Base-by-base conservation (phyloP, 2,888 invertebrate species). In the Coremacera marginata region DNA sequence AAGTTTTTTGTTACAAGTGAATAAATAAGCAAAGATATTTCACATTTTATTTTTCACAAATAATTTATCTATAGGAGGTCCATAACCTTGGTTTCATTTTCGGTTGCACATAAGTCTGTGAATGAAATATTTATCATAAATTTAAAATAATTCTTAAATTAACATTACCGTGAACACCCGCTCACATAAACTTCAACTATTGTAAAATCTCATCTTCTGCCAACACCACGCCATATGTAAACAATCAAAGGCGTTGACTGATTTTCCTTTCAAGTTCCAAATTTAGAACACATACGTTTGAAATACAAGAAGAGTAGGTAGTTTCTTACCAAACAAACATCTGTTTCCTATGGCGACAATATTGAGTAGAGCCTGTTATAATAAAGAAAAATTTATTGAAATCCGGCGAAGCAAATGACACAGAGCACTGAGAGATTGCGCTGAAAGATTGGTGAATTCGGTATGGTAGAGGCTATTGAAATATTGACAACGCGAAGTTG, bases 191-290 rank as follows among this genome's bases (percentile, higher is more conserved):
- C 44, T 44, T 44, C 14, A 3, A 44, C 44, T 44, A 14, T 44
- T 11, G 11, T 44, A 44, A 44, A 44, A 44, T 14, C 44, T 44
- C 44, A 44, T 11, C 44, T 44, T 11, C 44, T 44, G 44, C 44
- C 11, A 44, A 44, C 44, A 31, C 31, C 14, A 14, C 71, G 27
- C 62, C 72, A 73, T 73, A 62, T 73, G 72, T 25, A 62, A 22
- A 16, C 31, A 25, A 49, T 73, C 27, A 27, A 73, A 62, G 49
- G 72, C 49, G 72, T 73, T 73, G 72, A 73, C 27, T 22, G 72
- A 73, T 62, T 73, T 73, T 62, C 62, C 49, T 49, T 63, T 73
- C 49, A 49, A 63, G 27, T 44, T 16, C 25, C 49, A 63, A 62
- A 73, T 62, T 62, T 63, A 73, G 72, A 62, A 73, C 22, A 27